phyloP scores from a whole-genome alignment of 2,888 invertebrate species.

The Nowickia ferox region DNA sequence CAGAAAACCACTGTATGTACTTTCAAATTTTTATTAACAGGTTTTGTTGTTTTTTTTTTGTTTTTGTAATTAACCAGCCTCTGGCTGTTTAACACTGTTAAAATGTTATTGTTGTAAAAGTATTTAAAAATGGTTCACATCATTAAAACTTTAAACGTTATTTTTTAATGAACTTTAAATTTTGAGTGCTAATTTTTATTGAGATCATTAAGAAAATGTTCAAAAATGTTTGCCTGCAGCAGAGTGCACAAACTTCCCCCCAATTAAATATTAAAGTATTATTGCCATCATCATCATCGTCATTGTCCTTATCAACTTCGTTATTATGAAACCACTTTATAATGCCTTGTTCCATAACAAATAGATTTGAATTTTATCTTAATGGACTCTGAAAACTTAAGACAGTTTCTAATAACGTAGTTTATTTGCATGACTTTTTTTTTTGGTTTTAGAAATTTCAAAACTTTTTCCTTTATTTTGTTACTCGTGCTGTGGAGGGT shows the following conservation, averaged over 20 bases:
- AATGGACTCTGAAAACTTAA: slow-evolving; percentile 31
- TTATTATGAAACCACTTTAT: slow-evolving; percentile 17
- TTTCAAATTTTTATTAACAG: slow-evolving; percentile 14
- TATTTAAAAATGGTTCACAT: neutral
- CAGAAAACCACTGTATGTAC: slow-evolving; percentile 1
- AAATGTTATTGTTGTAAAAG: neutral
- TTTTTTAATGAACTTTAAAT: slow-evolving; percentile 6
- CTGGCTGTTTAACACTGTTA: neutral
- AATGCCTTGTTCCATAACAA: slow-evolving; percentile 24
- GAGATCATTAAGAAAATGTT: slow-evolving; percentile 23
- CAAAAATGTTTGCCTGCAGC: neutral
- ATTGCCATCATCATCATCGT: slow-evolving; percentile 7
- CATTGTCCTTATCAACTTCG: neutral
- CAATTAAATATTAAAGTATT: neutral
- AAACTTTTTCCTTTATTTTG: neutral
- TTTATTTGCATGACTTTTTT: neutral
- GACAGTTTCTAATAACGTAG: slow-evolving; percentile 13
- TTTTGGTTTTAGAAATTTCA: neutral
- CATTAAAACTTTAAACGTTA: neutral
- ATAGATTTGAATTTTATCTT: slow-evolving; percentile 45
- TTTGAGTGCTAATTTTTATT: slow-evolving; percentile 45
- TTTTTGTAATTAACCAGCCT: neutral
- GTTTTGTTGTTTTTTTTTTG: neutral
- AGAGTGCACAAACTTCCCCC: neutral
- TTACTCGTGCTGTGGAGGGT: neutral